Evolutionary conservation across 1,140 invertebrate species (phyloP), one percentile per base, ranked within the genome.

Genomic region (Pentalonia nigronervosa): DNA sequence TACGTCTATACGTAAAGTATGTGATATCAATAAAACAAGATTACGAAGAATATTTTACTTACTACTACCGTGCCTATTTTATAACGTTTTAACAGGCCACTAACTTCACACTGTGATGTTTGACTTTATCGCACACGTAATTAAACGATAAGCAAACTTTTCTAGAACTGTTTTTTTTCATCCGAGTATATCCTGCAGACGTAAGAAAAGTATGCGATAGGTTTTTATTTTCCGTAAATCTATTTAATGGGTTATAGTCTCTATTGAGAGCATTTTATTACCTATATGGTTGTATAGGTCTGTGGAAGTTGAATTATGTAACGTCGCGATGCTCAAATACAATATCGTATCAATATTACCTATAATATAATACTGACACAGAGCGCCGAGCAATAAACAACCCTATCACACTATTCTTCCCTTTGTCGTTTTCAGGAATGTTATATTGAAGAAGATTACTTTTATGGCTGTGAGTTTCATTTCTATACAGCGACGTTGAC

Each of bases 401-500:
- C 53, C 89, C 11, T n/a, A 67, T 67, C n/a, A 2, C 34, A 67
- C 25, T 90, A 90, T 41, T 45, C 45, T 36, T 67, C 60, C 41
- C 56, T 67, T 90, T 25, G 60, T 90, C 53, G 53, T 67, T 90
- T 67, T 90, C 36, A 90, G 89, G 56, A 90, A 90, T 90, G 89
- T 67, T 90, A 67, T 90, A 90, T 90, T 67, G 36, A 60, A 90
- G 56, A 67, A 14, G 56, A 90, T 90, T 90, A 90, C 89, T 90
- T 90, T 90, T 90, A 90, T 90, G 89, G 60, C 53, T 41, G 41
- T 41, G 0, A 67, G 53, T 67, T 90, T 90, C 41, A 90, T 90
- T 90, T 67, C 36, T 90, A 67, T 88, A 88, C 30, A 36, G 25
- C 36, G 23, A 90, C 89, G 20, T 90, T 20, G 21, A 60, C 53